Evolutionary conservation across 2,888 invertebrate species (phyloP).

Genomic region (Ischnus inquisitorius): DNA sequence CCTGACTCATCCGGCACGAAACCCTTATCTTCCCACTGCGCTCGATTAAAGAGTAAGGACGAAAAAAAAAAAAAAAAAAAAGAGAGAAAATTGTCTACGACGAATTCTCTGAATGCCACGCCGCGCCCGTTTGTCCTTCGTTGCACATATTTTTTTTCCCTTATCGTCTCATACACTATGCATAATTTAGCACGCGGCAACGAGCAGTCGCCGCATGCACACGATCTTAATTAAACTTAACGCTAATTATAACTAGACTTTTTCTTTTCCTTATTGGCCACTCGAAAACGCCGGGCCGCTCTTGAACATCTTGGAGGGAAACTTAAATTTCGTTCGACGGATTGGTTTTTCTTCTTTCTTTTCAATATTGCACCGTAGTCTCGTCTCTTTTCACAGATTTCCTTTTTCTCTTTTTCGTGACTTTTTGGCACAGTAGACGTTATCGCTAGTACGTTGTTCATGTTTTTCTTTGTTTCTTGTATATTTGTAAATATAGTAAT

Average conservation of each 20-base stretch:
- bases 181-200: constrained; percentile 16
- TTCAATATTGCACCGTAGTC: constrained; percentile 4
- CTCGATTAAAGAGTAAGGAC: not conserved
- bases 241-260: constrained; percentile 39
- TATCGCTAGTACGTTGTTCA: constrained; percentile 41
- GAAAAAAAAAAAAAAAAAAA: not conserved
- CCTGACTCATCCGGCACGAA: constrained; percentile 24
- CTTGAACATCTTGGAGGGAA: constrained; percentile 73
- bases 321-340: constrained; percentile 73
- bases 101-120: constrained; percentile 34
- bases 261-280: constrained; percentile 68
- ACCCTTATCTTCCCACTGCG: constrained; percentile 17
- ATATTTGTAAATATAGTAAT: constrained; percentile 48
- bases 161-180: constrained; percentile 25
- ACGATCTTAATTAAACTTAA: constrained; percentile 31
- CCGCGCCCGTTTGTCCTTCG: constrained; percentile 58
- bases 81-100: not conserved
- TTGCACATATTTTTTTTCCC: constrained; percentile 49
- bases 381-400: constrained; percentile 39
- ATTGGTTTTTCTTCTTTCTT: constrained; percentile 57
- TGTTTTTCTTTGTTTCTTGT: constrained; percentile 32
- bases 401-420: constrained; percentile 35
- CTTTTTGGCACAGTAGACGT: constrained; percentile 71
- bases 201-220: constrained; percentile 1
- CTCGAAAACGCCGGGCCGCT: constrained; percentile 74